phyloP scores from a whole-genome alignment of 2,113 vertebrate genomes.

The Pogona vitticeps region DNA sequence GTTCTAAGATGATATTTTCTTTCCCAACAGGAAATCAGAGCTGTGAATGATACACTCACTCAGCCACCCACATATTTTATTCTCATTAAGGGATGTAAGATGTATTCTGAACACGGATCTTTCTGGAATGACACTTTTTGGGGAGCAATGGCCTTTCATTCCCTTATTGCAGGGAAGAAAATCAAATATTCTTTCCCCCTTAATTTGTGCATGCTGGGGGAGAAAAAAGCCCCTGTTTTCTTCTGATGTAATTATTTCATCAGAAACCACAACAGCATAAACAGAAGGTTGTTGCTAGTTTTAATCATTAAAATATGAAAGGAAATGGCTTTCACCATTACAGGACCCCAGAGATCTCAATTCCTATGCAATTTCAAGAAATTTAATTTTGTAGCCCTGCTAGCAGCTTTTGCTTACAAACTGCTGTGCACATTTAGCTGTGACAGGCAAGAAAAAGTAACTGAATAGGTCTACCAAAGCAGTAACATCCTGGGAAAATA shows the following conservation, averaged over 20 bases:
- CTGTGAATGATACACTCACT: slow-evolving; percentile 47
- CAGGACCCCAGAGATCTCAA: slow-evolving; percentile 30
- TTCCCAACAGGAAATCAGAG: slow-evolving; percentile 58
- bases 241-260: slow-evolving; percentile 48
- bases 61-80: slow-evolving; percentile 41
- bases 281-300: slow-evolving; percentile 35
- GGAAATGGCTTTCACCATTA: slow-evolving; percentile 4
- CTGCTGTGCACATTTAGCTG: not conserved
- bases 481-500: not conserved
- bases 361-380: slow-evolving; percentile 27
- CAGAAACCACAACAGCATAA: slow-evolving; percentile 46
- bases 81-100: slow-evolving; percentile 53
- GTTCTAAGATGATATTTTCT: slow-evolving; percentile 65
- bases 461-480: not conserved
- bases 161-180: slow-evolving; percentile 54
- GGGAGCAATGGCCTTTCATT: slow-evolving; percentile 63
- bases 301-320: slow-evolving; percentile 42
- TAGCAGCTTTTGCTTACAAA: not conserved
- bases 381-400: slow-evolving; percentile 30
- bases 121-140: slow-evolving; percentile 61
- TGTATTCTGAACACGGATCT: slow-evolving; percentile 49
- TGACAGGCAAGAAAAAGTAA: not conserved
- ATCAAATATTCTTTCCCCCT: slow-evolving; percentile 58
- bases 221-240: slow-evolving; percentile 23
- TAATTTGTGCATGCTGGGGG: slow-evolving; percentile 11